Conservation (phyloP, 2,113 vertebrate genomes). For the Anhinga rufa region DNA sequence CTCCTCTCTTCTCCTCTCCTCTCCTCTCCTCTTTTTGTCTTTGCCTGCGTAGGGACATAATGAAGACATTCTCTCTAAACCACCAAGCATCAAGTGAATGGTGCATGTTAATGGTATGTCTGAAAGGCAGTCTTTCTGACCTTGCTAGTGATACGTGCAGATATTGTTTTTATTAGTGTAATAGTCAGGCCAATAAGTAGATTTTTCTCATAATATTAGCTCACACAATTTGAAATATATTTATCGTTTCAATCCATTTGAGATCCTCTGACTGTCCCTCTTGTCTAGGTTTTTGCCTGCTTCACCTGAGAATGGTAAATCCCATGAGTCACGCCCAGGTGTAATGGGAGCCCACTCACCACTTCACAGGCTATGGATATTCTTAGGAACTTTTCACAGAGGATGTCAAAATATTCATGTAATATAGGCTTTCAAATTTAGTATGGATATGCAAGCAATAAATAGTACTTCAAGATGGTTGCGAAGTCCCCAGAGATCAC, state of each 20-base stretch:
- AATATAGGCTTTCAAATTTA: neutral
- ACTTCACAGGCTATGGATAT: neutral
- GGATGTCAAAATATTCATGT: neutral
- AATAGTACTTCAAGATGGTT: neutral
- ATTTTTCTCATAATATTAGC: neutral
- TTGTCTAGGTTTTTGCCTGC: neutral
- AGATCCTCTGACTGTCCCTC: neutral
- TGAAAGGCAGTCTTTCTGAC: neutral
- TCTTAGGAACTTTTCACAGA: neutral
- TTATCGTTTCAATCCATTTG: neutral
- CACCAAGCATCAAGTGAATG: neutral
- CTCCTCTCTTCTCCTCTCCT: too few relatives aligned
- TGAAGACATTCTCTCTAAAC: neutral
- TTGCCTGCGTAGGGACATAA: accelerated
- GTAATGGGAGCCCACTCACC: neutral
- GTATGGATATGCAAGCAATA: neutral
- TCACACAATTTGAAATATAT: neutral
- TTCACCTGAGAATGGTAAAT: neutral
- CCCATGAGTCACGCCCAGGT: neutral
- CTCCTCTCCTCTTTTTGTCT: neutral
- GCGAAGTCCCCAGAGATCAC: neutral
- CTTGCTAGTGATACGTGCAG: neutral
- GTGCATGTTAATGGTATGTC: neutral
- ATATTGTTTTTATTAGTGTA: neutral
- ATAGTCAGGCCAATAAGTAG: neutral